Percentiles rank a stretch among this genome's conserved stretches.
Evolutionary conservation across 2,888 invertebrate species (phyloP).

Genomic region (Drosophila percnosoma): DNA sequence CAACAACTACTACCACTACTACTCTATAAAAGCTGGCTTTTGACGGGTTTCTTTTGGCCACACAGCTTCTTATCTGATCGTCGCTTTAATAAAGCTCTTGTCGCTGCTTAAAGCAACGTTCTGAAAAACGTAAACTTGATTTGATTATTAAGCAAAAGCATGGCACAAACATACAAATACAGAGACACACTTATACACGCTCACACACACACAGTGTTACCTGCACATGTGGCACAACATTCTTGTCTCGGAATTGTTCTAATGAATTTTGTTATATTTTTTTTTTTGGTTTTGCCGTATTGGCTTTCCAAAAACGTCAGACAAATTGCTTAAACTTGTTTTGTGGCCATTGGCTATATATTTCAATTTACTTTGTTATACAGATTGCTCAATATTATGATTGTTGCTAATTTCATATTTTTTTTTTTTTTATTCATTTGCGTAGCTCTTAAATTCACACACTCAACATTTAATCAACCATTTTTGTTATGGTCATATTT

Average conservation of each 20-base stretch:
- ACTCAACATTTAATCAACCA: slow-evolving; percentile 42
- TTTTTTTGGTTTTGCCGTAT: slow-evolving; percentile 23
- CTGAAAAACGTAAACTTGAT: slow-evolving; percentile 75
- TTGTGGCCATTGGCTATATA: slow-evolving; percentile 42
- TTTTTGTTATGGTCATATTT: slow-evolving; percentile 19
- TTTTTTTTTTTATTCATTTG: slow-evolving; percentile 14
- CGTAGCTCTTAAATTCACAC: slow-evolving; percentile 25
- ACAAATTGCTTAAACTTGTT: slow-evolving; percentile 74
- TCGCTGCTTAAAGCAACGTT: slow-evolving; percentile 56
- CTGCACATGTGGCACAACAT: slow-evolving; percentile 62
- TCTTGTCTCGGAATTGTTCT: slow-evolving; percentile 76
- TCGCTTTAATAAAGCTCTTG: slow-evolving; percentile 73
- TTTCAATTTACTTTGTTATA: slow-evolving; percentile 68
- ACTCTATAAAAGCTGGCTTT: slow-evolving; percentile 30
- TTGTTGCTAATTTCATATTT: slow-evolving; percentile 62
- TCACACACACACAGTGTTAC: neutral
- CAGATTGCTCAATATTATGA: slow-evolving; percentile 53
- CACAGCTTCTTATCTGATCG: slow-evolving; percentile 74
- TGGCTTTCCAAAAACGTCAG: slow-evolving; percentile 9
- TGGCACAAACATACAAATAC: slow-evolving; percentile 19
- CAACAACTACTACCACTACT: neutral
- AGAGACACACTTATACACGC: slow-evolving; percentile 6
- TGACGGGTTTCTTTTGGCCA: slow-evolving; percentile 54
- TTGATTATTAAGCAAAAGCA: slow-evolving; percentile 71
- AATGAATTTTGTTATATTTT: slow-evolving; percentile 72